Evolutionary conservation across 2,113 vertebrate species (phyloP).

Genomic region (Silurus asotus): DNA sequence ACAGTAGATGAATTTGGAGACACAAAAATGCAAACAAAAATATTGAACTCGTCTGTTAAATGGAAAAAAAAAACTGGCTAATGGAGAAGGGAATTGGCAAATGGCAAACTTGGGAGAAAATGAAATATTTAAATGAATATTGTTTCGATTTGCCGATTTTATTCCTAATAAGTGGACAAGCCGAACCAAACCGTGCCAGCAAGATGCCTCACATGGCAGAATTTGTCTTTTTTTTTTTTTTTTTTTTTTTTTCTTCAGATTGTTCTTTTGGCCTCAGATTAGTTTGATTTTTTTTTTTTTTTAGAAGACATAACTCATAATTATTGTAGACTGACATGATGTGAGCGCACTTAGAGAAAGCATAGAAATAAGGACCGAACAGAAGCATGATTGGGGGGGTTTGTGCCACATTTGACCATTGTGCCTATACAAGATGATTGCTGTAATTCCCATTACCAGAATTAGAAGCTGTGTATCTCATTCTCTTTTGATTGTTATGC

Average conservation of each 20-base stretch:
- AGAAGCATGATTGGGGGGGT: neutral
- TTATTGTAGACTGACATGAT: neutral
- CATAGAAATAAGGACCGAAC: neutral
- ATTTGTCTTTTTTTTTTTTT: neutral
- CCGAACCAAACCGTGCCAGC: neutral
- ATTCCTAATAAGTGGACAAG: neutral
- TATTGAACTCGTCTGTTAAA: neutral
- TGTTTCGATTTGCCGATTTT: too few relatives aligned
- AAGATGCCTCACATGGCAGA: neutral
- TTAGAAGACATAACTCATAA: neutral
- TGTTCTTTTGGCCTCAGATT: too few relatives aligned
- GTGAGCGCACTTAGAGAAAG: neutral
- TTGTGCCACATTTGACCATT: constrained; percentile 55
- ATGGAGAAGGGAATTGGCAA: neutral
- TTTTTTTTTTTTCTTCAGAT: too few relatives aligned
- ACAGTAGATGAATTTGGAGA: neutral
- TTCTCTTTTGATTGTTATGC: constrained; percentile 19
- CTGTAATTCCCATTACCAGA: constrained; percentile 8
- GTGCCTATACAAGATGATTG: constrained; percentile 52
- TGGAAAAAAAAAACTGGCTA: neutral
- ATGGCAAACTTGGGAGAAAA: neutral
- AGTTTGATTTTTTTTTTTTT: too few relatives aligned
- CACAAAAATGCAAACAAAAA: neutral
- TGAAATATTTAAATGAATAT: neutral
- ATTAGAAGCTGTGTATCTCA: constrained; percentile 27